A percentile compares a stretch with the other conserved stretches of the same genome.
Evolutionary conservation across 92 coral and sea anemone genomes (phyloP).

Genomic region (Meandrina meandrites): DNA sequence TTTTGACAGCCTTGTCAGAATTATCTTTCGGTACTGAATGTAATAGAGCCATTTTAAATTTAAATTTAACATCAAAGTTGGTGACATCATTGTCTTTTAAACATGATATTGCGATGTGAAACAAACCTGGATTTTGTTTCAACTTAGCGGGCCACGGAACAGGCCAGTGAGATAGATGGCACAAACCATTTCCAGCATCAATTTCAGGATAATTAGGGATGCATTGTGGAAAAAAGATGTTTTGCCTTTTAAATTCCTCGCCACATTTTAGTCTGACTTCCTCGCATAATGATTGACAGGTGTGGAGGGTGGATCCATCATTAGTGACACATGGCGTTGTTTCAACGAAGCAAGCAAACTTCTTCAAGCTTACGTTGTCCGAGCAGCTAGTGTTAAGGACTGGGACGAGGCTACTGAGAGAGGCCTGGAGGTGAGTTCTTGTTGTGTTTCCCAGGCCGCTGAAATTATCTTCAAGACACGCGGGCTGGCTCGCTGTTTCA

Average conservation of each 20-base stretch:
- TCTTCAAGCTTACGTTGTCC: slow-evolving; percentile 22
- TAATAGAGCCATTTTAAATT: no score
- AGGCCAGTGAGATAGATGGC: slow-evolving; percentile 24
- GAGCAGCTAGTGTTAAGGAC: slow-evolving; percentile 40
- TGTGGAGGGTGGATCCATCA: slow-evolving; percentile 20
- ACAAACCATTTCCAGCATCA: slow-evolving; percentile 34
- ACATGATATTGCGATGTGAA: neutral
- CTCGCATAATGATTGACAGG: slow-evolving; percentile 50
- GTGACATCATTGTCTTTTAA: neutral
- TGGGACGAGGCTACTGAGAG: slow-evolving; percentile 9
- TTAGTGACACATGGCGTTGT: slow-evolving; percentile 38
- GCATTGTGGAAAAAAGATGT: slow-evolving; percentile 35
- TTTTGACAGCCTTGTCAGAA: neutral
- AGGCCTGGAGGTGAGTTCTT: slow-evolving; percentile 17
- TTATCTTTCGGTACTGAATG: neutral
- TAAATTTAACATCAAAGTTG: neutral
- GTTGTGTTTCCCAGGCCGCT: slow-evolving; percentile 33
- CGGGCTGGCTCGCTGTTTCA: slow-evolving; percentile 37
- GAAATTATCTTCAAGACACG: slow-evolving; percentile 36
- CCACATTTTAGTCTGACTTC: slow-evolving; percentile 23
- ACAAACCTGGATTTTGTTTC: slow-evolving; percentile 18
- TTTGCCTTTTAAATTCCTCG: slow-evolving; percentile 22
- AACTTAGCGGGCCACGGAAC: slow-evolving; percentile 40
- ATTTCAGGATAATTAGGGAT: slow-evolving; percentile 25
- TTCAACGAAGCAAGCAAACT: slow-evolving; percentile 40